Evolutionary conservation across 2,888 invertebrate species (phyloP).

Genomic region (Nemurella pictetii): DNA sequence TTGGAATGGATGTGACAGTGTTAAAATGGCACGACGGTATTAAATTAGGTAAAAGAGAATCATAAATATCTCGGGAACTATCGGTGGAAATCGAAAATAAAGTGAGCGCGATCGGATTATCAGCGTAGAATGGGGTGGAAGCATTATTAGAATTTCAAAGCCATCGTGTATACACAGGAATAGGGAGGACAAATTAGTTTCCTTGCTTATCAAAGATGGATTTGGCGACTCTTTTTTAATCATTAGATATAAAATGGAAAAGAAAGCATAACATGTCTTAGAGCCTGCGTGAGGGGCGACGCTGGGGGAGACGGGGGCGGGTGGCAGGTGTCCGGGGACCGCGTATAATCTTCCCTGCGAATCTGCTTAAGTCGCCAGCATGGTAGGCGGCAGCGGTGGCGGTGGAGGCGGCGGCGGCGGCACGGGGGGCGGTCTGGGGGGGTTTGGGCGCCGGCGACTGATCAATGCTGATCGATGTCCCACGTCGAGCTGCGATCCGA

Average conservation of each 20-base stretch:
- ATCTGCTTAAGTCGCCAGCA: constrained; percentile 28
- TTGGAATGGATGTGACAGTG: background rate
- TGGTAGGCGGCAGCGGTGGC: background rate
- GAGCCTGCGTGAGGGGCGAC: background rate
- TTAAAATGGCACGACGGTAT: background rate
- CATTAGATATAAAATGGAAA: constrained; percentile 20
- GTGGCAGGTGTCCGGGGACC: constrained; percentile 34
- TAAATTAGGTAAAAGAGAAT: background rate
- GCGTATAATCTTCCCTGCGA: constrained; percentile 34
- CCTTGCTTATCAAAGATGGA: constrained; percentile 15
- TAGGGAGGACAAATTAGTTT: constrained; percentile 13
- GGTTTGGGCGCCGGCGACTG: constrained; percentile 5
- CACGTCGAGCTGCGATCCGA: background rate
- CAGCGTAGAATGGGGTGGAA: background rate
- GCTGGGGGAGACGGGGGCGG: background rate
- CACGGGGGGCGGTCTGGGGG: background rate
- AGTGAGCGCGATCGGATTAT: background rate
- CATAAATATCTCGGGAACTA: background rate
- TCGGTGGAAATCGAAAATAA: background rate
- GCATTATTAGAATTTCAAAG: background rate
- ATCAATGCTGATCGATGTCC: constrained; percentile 38
- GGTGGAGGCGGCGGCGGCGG: background rate
- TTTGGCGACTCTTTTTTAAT: constrained; percentile 22
- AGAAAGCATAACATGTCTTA: constrained; percentile 5
- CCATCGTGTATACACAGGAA: background rate